Evolutionary conservation across 2,797 vertebrate species (phyloP).

Genomic region (Sparus aurata): DNA sequence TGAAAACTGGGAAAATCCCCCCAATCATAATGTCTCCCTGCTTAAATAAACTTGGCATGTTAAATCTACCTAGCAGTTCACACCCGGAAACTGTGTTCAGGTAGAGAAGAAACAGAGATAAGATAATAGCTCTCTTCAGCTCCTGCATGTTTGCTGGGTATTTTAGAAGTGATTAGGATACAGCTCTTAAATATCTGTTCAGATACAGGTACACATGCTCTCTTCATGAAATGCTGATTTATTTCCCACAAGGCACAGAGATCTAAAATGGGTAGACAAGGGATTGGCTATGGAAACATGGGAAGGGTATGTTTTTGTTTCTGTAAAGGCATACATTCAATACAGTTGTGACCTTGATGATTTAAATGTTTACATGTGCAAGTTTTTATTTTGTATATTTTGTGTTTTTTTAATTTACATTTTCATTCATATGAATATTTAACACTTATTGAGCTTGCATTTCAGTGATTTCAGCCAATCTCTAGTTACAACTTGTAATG

Average conservation of each 20-base stretch:
- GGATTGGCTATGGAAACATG: no score
- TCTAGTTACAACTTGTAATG: no score
- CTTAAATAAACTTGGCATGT: slow-evolving; percentile 76
- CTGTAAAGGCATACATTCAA: no score
- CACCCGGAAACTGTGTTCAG: slow-evolving; percentile 67
- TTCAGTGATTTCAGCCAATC: no score
- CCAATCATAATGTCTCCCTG: slow-evolving; percentile 84
- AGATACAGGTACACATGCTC: background rate
- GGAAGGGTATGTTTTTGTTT: no score
- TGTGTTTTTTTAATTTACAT: no score
- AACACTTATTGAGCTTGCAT: no score
- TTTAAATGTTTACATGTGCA: no score
- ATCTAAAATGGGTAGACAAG: no score
- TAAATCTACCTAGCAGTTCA: slow-evolving; percentile 69
- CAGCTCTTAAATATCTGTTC: slow-evolving; percentile 27
- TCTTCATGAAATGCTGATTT: slow-evolving; percentile 16
- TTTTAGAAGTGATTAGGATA: slow-evolving; percentile 16
- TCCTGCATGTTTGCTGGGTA: slow-evolving; percentile 57
- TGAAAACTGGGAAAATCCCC: slow-evolving; percentile 86
- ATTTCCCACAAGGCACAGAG: slow-evolving; percentile 47
- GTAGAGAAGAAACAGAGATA: slow-evolving; percentile 54
- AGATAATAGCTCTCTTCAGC: slow-evolving; percentile 17
- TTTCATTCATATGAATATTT: no score
- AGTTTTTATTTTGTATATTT: no score
- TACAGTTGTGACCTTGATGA: no score